Base-by-base conservation (phyloP, 2,113 vertebrate species). In the Chaetura pelagica region DNA sequence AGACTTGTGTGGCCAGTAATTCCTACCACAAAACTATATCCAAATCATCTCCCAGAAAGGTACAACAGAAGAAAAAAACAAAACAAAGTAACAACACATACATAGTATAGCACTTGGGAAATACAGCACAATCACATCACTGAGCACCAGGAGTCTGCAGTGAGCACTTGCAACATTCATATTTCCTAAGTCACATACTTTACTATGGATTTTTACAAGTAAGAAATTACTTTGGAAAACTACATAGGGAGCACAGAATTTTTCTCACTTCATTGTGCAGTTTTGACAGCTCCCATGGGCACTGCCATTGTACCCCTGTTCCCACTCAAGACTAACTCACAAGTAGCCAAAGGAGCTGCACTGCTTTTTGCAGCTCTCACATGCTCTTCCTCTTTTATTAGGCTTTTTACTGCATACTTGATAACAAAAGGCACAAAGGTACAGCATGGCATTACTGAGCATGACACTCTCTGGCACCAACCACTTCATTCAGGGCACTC, bases 31-130 rank as follows among this genome's bases (percentile, higher is more conserved):
- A 15, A 63, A 27, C 10, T 32, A 35, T 24, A 69, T 48, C 30
- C 7, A 17, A 51, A 71, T 68, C n/a, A n/a, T n/a, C 49, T 83
- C 40, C 42, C 15, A 59, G 49, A 67, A 84, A 59, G n/a, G n/a
- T 62, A 73, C 4, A 46, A 84, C 59, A 27, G 54, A 32, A 57
- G 30, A 3, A 42, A 52, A 44, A 24, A 29, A 19, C 14, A 29
- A 54, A 6, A 3, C 7, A 19, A 20, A 58, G 5, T 13, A 10
- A 7, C 10, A 35, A 1, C 5, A 21, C n/a, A 13, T 9, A 6
- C 9, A 6, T 62, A 29, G 34, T 74, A 22, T 2, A 77, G 55
- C 64, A 54, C 16, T 57, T 81, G 30, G 52, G 44, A 89, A 94
- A 62, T 26, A 52, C 29, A 71, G 59, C 48, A 64, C 4, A 7